Evolutionary conservation across 1,140 invertebrate species (phyloP).

Genomic region (Odontomachus brunneus): DNA sequence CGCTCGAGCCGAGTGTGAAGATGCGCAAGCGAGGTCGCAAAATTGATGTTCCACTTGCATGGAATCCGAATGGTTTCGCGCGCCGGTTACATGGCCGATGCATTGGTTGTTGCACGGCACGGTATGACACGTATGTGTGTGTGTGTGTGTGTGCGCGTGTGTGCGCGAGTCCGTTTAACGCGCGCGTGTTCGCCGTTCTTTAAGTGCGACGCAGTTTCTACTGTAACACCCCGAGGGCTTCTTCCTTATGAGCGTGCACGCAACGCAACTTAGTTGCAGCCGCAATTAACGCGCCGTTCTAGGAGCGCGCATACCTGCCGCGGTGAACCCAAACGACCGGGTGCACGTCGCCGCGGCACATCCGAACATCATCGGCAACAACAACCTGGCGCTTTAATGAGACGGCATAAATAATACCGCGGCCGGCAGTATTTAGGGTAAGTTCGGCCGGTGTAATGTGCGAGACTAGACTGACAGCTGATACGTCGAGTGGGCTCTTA

Average conservation of each 20-base stretch:
- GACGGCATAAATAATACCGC: too few species aligned
- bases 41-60: slow-evolving; percentile 5
- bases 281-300: slow-evolving; percentile 52
- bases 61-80: neutral
- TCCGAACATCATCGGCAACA: too few species aligned
- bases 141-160: too few species aligned
- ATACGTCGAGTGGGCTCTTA: too few species aligned
- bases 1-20: neutral
- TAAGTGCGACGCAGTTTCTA: slow-evolving; percentile 52
- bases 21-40: neutral
- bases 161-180: neutral
- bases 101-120: neutral
- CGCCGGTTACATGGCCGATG: too few species aligned
- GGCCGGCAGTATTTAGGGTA: too few species aligned
- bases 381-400: too few species aligned
- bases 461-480: too few species aligned
- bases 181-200: neutral
- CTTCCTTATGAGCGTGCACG: slow-evolving; percentile 48
- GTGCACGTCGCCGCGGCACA: too few species aligned
- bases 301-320: neutral
- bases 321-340: neutral
- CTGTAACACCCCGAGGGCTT: slow-evolving; percentile 39
- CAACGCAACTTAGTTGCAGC: slow-evolving; percentile 39
- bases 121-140: too few species aligned
- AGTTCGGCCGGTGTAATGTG: too few species aligned